Base-by-base conservation (phyloP, 2,888 invertebrate species). In the Lasioglossum lativentre region DNA sequence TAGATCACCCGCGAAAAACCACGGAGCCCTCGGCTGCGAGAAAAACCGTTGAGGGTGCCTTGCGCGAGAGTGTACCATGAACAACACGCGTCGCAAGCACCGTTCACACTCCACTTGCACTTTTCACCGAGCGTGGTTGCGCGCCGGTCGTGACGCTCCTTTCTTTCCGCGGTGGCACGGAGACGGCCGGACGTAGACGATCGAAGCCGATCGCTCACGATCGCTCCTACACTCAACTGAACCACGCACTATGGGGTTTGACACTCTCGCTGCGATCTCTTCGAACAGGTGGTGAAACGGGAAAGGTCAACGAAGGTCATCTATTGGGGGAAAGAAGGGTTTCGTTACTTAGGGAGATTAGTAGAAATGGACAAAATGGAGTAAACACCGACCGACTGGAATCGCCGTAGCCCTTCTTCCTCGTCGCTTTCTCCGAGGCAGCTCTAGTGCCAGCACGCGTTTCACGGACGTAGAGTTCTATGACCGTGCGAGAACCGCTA, bases 41-140 rank as follows among this genome's bases (percentile, higher is more conserved):
- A 80, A 82, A 82, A 80, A 84, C 71, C 73, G 86, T 80, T 79
- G 84, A 74, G 78, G 70, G 78, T 70, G 74, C 78, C 70, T 72
- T 3, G 34, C 34, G 34, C 72, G 76, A 78, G 47, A 52, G 56
- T n/a, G 77, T 73, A 74, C 83, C 76, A 72, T 56, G 75, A 75
- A 71, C 82, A 75, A 71, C 83, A 80, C 87, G 77, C 77, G 83
- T 86, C 78, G 85, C 75, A 82, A 80, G 72, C 86, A 85, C 84
- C 83, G 88, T 88, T 82, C 83, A 78, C 83, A 85, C 78, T 89
- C 81, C 89, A 90, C 90, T 90, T 90, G 86, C 90, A 90, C 90
- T 90, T 90, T 89, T 88, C 90, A 90, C 83, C 83, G 83, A 80
- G 70, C 79, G 78, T 79, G 75, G 73, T 78, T 82, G 82, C 63